Conservation (phyloP, 92 coral and sea anemone species). For the Virgularia gustaviana region DNA sequence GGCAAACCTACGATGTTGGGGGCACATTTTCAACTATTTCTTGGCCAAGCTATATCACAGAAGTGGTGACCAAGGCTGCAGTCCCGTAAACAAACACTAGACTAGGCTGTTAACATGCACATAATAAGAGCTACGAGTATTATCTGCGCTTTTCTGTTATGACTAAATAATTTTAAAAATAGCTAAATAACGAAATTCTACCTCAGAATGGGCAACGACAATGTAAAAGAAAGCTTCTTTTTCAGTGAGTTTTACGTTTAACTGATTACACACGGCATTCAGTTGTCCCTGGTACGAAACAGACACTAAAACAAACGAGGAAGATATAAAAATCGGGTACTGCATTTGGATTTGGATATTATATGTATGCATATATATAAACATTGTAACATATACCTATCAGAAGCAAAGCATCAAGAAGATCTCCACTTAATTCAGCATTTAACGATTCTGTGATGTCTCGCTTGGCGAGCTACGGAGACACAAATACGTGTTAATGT, state of each 20-base stretch:
- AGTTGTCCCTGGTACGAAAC: conserved; percentile 17
- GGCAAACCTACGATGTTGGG: too few species aligned
- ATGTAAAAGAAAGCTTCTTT: conserved; percentile 5
- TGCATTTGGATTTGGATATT: too few species aligned
- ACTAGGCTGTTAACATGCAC: too few species aligned
- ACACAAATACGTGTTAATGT: too few species aligned
- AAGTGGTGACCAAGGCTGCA: too few species aligned
- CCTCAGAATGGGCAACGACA: conserved; percentile 24
- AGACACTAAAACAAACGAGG: too few species aligned
- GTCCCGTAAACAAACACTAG: too few species aligned
- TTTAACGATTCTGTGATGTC: conserved; percentile 18
- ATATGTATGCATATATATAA: neutral
- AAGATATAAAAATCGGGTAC: too few species aligned
- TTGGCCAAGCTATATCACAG: too few species aligned
- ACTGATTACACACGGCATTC: neutral
- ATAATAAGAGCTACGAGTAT: neutral
- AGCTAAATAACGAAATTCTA: neutral
- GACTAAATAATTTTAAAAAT: neutral
- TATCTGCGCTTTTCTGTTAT: neutral
- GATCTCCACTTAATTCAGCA: conserved; percentile 20
- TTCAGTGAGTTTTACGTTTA: conserved; percentile 17
- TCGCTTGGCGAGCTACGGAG: conserved; percentile 81
- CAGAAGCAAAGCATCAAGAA: conserved; percentile 21
- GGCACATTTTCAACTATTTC: too few species aligned
- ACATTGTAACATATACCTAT: conserved; percentile 1